A percentile compares a stretch with the other conserved stretches of the same genome.
These are phyloP conservation scores for Mystacornis crossleyi DNA, from an alignment of 2,113 vertebrate genomes.

Conservation along the genomic window DNA sequence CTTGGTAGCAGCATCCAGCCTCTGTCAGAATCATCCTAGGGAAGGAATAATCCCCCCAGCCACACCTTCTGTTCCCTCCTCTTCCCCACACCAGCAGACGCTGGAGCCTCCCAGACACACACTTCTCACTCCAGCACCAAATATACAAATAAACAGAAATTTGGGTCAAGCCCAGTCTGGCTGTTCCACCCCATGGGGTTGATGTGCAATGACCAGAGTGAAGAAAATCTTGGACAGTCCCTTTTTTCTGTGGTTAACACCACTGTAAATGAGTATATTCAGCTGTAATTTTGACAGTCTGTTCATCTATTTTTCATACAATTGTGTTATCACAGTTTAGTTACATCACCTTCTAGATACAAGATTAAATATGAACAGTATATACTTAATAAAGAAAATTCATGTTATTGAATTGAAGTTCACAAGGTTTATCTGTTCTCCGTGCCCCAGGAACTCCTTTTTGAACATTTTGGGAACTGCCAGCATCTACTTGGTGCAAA, in stretches of 20 bases:
- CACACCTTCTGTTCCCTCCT: neutral
- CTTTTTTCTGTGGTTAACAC: neutral
- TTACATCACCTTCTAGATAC: neutral
- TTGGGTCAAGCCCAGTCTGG: neutral
- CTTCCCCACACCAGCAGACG: neutral
- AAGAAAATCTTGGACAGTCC: neutral
- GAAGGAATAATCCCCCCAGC: neutral
- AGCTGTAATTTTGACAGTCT: too few relatives aligned
- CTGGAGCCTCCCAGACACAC: neutral
- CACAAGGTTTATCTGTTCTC: neutral
- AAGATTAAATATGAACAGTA: neutral
- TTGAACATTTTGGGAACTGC: neutral
- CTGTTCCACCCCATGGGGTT: neutral
- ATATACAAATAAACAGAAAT: rapidly evolving
- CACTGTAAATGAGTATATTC: neutral
- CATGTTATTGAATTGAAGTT: neutral
- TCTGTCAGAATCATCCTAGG: neutral
- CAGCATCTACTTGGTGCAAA: rapidly evolving
- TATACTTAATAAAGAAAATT: neutral
- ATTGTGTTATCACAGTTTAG: rapidly evolving
- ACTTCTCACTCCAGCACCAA: neutral
- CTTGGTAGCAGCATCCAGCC: neutral
- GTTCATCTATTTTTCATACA: neutral
- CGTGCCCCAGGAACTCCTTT: neutral
- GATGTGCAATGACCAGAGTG: rapidly evolving